Evolutionary conservation across 2,888 invertebrate genomes (phyloP).

Genomic region (Caenorhabditis japonica): DNA sequence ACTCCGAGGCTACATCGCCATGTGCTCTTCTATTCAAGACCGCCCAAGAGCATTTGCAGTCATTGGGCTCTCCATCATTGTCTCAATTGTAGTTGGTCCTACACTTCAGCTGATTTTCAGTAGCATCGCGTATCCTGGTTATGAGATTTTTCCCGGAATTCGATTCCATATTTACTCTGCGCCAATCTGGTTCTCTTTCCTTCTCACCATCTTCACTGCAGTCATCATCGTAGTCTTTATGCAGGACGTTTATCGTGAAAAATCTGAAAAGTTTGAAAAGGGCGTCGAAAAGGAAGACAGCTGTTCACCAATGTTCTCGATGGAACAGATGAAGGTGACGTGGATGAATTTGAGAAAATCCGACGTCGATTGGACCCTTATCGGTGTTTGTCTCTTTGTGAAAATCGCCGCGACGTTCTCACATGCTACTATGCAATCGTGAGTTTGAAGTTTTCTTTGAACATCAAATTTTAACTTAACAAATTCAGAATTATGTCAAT

Average conservation of each 20-base stretch:
- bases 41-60: slow-evolving; percentile 42
- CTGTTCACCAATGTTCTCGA: slow-evolving; percentile 18
- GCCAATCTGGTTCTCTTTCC: slow-evolving; percentile 50
- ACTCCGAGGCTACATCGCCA: slow-evolving; percentile 46
- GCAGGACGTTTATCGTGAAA: slow-evolving; percentile 37
- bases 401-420: slow-evolving; percentile 49
- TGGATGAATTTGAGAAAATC: slow-evolving; percentile 17
- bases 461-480: neutral
- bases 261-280: neutral
- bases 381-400: slow-evolving; percentile 37
- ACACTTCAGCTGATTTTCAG: slow-evolving; percentile 60
- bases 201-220: slow-evolving; percentile 27
- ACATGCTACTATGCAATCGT: slow-evolving; percentile 52
- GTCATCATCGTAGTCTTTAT: slow-evolving; percentile 31
- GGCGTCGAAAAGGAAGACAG: slow-evolving; percentile 16
- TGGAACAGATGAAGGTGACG: slow-evolving; percentile 18
- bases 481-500: slow-evolving; percentile 44
- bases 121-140: slow-evolving; percentile 61
- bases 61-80: slow-evolving; percentile 45
- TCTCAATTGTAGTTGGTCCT: slow-evolving; percentile 44
- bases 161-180: slow-evolving; percentile 51
- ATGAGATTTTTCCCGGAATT: slow-evolving; percentile 48
- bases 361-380: slow-evolving; percentile 40
- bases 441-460: neutral
- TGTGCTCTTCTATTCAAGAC: slow-evolving; percentile 35